A percentile compares a stretch with the other conserved stretches of the same genome.
Conservation (phyloP, 2,113 vertebrate genomes). For the Sciurus niger region DNA sequence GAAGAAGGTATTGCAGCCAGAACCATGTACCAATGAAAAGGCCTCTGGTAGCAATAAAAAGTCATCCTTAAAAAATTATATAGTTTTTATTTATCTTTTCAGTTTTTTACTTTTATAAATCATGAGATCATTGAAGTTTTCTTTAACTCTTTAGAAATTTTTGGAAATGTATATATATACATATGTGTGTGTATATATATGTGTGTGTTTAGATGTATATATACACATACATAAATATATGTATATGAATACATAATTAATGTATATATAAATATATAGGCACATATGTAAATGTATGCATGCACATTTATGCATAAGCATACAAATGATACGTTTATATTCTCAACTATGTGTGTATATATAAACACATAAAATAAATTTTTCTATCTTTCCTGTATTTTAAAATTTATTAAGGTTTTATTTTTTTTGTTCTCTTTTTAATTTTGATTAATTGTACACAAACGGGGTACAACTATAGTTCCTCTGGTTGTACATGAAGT, state of each 20-base stretch:
- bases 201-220: not conserved
- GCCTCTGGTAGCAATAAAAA: slow-evolving; percentile 92
- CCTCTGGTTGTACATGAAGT: too few relatives aligned
- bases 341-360: not conserved
- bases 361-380: not conserved
- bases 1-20: too few relatives aligned
- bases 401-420: too few relatives aligned
- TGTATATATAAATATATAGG: too few relatives aligned
- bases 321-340: not conserved
- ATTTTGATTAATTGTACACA: too few relatives aligned
- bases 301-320: not conserved
- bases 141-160: not conserved
- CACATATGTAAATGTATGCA: too few relatives aligned
- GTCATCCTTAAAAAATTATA: slow-evolving; percentile 87
- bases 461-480: too few relatives aligned
- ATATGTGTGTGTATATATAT: too few relatives aligned
- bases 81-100: not conserved
- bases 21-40: too few relatives aligned
- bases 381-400: too few relatives aligned
- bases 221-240: not conserved
- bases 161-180: not conserved
- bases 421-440: too few relatives aligned
- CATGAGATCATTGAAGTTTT: not conserved
- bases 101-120: not conserved
- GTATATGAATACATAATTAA: not conserved